Percentiles rank a stretch among this genome's conserved stretches.
Conservation (phyloP, 2,888 invertebrate species). For the Pachliopta kotzebuea region DNA sequence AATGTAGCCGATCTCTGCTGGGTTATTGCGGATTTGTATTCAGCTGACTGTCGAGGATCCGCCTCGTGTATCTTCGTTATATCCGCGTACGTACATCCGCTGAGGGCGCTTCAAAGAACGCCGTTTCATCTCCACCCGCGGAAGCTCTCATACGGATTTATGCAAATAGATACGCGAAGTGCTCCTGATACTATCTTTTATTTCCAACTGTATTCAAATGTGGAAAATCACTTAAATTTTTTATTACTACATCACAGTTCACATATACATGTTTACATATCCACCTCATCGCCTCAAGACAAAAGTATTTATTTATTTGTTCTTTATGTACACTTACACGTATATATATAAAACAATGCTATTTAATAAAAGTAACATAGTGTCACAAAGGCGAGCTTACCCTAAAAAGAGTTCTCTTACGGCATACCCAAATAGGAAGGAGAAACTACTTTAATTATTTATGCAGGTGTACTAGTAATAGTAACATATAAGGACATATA, state of each 20-base stretch:
- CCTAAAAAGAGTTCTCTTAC: no score
- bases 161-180: conserved; percentile 24
- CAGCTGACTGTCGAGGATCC: conserved; percentile 23
- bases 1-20: conserved; percentile 22
- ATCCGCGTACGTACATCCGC: conserved; percentile 11
- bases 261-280: no score
- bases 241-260: neutral
- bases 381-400: no score
- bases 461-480: no score
- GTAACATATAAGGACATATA: no score
- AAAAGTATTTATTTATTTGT: no score
- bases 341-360: no score
- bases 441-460: no score
- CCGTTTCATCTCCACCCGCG: conserved; percentile 25
- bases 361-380: no score
- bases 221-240: neutral
- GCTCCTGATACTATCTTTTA: neutral
- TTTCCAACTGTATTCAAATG: neutral
- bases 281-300: no score
- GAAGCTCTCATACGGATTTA: conserved; percentile 31
- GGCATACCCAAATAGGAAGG: no score
- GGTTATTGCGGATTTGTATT: conserved; percentile 28
- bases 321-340: no score
- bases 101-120: conserved; percentile 7
- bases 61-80: conserved; percentile 17